A percentile compares a stretch with the other conserved stretches of the same genome.
Conservation (phyloP, 35 echinoderm and acorn worm genomes). For the Heliocidaris erythrogramma region DNA sequence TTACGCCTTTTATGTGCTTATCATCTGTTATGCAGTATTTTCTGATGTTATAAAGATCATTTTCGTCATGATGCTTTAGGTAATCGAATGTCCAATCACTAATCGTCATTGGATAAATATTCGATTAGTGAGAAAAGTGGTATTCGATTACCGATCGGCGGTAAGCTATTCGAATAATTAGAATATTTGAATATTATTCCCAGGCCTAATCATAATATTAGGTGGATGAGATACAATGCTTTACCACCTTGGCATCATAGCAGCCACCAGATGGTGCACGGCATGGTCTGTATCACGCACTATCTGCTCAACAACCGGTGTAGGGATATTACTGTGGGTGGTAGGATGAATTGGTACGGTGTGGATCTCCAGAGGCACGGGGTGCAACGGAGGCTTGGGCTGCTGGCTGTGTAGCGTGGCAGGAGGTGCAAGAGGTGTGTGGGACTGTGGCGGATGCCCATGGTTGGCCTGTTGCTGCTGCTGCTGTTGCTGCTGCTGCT, state of each 20-base stretch:
- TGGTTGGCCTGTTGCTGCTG: background rate
- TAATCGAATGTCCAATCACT: no score
- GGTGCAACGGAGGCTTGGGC: slow-evolving; percentile 16
- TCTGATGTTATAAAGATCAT: no score
- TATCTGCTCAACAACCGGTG: slow-evolving; percentile 38
- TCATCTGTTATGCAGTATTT: no score
- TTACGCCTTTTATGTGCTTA: no score
- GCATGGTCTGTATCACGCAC: slow-evolving; percentile 24
- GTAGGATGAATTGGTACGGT: background rate
- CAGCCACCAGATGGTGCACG: slow-evolving; percentile 40
- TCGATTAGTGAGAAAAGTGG: no score
- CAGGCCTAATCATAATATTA: background rate
- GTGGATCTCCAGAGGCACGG: slow-evolving; percentile 28
- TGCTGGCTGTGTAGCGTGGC: background rate
- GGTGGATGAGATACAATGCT: background rate
- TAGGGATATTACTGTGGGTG: slow-evolving; percentile 12
- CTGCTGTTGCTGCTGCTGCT: background rate
- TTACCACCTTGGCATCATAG: slow-evolving; percentile 44
- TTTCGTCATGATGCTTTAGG: no score
- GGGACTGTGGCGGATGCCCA: background rate
- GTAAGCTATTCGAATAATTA: no score
- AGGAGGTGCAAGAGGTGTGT: background rate
- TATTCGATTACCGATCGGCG: no score
- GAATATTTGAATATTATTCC: no score
- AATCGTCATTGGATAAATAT: no score